A percentile compares a stretch with the other conserved stretches of the same genome.
Conservation (phyloP, 2,888 invertebrate species). For the Hypomecis atomaria region DNA sequence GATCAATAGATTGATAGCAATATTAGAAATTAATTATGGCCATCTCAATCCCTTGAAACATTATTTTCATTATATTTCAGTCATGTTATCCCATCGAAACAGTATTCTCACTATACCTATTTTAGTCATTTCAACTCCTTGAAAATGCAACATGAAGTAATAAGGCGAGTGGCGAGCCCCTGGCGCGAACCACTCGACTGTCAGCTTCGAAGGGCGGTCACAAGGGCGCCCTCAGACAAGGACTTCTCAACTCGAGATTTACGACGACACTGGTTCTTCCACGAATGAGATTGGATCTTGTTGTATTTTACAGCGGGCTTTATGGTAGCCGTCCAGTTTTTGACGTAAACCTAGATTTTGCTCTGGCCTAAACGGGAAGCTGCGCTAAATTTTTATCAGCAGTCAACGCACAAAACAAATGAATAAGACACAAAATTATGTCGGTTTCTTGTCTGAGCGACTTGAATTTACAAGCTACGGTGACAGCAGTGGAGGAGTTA, state of each 20-base stretch:
- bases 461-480: too few relatives aligned
- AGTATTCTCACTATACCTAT: too few relatives aligned
- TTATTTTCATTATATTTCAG: too few relatives aligned
- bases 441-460: too few relatives aligned
- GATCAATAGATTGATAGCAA: too few relatives aligned
- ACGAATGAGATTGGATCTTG: slow-evolving; percentile 2
- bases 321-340: slow-evolving; percentile 2
- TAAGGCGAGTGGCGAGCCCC: slow-evolving; percentile 1
- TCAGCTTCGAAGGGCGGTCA: neutral
- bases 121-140: too few relatives aligned
- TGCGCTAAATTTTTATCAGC: neutral
- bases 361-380: neutral
- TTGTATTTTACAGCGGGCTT: slow-evolving; percentile 1
- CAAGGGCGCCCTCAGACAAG: slow-evolving; percentile 9
- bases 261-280: slow-evolving; percentile 8
- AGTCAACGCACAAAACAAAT: too few relatives aligned
- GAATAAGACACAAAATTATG: too few relatives aligned
- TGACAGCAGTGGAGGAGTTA: too few relatives aligned
- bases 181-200: neutral
- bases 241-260: neutral
- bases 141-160: neutral
- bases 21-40: too few relatives aligned
- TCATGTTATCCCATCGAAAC: too few relatives aligned
- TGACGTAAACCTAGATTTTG: slow-evolving; percentile 9
- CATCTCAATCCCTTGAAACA: too few relatives aligned